Evolutionary conservation across 2,888 invertebrate genomes (phyloP), one percentile per base, ranked within the genome.

Genomic region (Scaptodrosophila latifasciaeformis): DNA sequence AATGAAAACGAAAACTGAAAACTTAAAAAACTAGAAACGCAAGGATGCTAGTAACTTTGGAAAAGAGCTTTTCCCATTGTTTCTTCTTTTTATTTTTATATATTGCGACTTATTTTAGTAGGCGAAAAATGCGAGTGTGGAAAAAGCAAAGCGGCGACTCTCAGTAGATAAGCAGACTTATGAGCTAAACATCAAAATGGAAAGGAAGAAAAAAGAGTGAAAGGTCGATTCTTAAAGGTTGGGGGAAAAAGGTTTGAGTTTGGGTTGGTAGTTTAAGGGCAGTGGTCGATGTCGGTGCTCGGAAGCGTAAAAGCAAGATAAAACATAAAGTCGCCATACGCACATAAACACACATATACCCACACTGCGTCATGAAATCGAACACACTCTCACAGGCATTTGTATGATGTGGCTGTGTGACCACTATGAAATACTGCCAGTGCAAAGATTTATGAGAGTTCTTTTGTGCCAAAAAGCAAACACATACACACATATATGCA

Each of bases 121-220:
- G 34, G 34, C 15, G 17, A 34, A 12, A 30, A 51, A 15, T 30
- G 29, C 42, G 29, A 46, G 17, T 60, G 46, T 46, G 52, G 75
- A 51, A 57, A 61, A 68, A 54, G 53, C 65, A 68, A 62, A 69
- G 62, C 59, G 69, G 63, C 70, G 57, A 68, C 50, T 80, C 2
- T 10, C 48, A 50, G 59, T 67, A 80, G 72, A 72, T 72, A 72
- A 72, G 81, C 72, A 72, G 72, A 72, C 80, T 72, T 72, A 72
- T 72, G 72, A 72, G 72, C 80, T 80, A 77, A 80, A 80, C 72
- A 80, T 70, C 80, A 80, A 63, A 72, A 72, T 63, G 63, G n/a
- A n/a, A 67, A 78, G 67, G 67, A 81, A 34, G 12, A 9, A 15
- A 4, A 7, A 18, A 9, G 13, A n/a, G 21, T 12, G 18, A 2